Evolutionary conservation across 2,888 invertebrate species (phyloP).

Genomic region (Philopedon plagiatum): DNA sequence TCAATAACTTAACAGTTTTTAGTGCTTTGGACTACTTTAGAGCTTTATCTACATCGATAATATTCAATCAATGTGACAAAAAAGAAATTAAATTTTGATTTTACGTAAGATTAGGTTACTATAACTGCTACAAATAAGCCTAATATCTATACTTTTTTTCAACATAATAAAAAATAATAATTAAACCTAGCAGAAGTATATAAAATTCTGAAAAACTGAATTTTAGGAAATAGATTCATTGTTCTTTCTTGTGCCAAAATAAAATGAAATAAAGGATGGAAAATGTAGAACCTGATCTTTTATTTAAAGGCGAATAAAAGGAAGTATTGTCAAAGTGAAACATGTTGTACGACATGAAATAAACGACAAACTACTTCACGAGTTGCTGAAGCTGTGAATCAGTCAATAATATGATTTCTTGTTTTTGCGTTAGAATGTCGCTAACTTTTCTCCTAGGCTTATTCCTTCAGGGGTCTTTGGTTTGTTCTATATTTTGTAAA

Average conservation of each 20-base stretch:
- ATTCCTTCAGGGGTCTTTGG: too few relatives aligned
- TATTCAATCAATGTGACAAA: neutral
- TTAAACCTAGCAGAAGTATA: conserved; percentile 43
- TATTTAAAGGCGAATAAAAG: too few relatives aligned
- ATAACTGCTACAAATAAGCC: conserved; percentile 42
- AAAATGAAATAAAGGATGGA: conserved; percentile 55
- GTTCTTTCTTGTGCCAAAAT: conserved; percentile 70
- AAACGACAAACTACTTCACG: too few relatives aligned
- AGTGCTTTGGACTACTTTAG: neutral
- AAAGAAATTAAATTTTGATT: neutral
- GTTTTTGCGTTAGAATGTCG: too few relatives aligned
- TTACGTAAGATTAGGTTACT: neutral
- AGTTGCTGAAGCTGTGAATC: too few relatives aligned
- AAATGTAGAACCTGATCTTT: conserved; percentile 25
- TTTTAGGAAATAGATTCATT: conserved; percentile 68
- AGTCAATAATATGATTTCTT: too few relatives aligned
- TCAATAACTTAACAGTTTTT: neutral
- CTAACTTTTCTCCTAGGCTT: too few relatives aligned
- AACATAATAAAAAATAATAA: conserved; percentile 62
- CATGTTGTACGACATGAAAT: too few relatives aligned
- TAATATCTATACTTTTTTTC: conserved; percentile 58
- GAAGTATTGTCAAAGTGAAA: too few relatives aligned
- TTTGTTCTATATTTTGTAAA: too few relatives aligned
- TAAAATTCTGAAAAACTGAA: conserved; percentile 63
- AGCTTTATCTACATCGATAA: neutral